Percentiles rank a stretch among this genome's conserved stretches.
These are phyloP conservation scores for Gandaritis pyraliata DNA, from an alignment of 2,888 invertebrate genomes.

Conservation along the genomic window DNA sequence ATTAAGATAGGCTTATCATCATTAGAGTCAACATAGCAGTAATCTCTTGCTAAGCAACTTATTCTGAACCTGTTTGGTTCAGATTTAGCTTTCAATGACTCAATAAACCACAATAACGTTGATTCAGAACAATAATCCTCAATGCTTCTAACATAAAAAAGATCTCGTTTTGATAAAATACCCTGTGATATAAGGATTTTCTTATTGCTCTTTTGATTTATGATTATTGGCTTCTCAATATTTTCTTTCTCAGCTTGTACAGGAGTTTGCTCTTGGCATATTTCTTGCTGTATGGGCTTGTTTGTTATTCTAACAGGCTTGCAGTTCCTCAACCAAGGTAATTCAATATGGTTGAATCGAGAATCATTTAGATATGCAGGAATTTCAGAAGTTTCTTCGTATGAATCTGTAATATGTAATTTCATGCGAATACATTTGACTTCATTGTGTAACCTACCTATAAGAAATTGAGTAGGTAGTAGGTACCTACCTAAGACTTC, in stretches of 20 bases:
- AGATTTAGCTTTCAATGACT: slow-evolving; percentile 31
- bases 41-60: slow-evolving; percentile 34
- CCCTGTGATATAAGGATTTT: slow-evolving; percentile 29
- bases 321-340: slow-evolving; percentile 25
- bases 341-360: slow-evolving; percentile 48
- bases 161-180: slow-evolving; percentile 50
- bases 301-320: slow-evolving; percentile 18
- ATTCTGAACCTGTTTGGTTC: slow-evolving; percentile 16
- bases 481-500: no score
- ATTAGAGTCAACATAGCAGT: slow-evolving; percentile 10
- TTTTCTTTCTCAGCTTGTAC: not conserved
- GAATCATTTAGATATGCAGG: slow-evolving; percentile 59
- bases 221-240: slow-evolving; percentile 1
- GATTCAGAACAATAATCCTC: slow-evolving; percentile 45
- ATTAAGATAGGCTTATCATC: not conserved
- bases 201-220: slow-evolving; percentile 6
- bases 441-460: no score
- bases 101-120: slow-evolving; percentile 56
- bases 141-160: slow-evolving; percentile 55
- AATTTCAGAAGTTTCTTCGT: slow-evolving; percentile 48
- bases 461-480: no score
- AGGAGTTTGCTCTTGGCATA: not conserved
- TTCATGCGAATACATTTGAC: no score
- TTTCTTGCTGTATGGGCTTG: not conserved
- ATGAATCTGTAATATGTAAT: slow-evolving; percentile 49